Percentiles rank a stretch among this genome's conserved stretches.
Evolutionary conservation across 2,888 invertebrate species (phyloP).

Genomic region (Rutpela maculata): DNA sequence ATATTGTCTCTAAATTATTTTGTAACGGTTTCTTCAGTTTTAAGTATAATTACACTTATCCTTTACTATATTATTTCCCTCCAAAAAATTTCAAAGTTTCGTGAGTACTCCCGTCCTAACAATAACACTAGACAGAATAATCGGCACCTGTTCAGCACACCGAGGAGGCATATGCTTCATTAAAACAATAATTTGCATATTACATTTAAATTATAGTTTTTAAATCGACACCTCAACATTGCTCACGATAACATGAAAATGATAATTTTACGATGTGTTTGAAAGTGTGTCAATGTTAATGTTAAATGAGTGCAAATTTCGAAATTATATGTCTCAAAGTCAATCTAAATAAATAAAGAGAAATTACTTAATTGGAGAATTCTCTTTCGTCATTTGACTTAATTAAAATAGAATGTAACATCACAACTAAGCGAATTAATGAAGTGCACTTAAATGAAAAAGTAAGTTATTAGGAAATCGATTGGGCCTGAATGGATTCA

Average conservation of each 20-base stretch:
- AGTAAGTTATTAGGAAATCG: too few species aligned
- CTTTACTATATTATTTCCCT: too few species aligned
- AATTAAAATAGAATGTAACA: background rate
- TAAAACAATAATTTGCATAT: conserved; percentile 7
- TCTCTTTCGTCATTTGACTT: background rate
- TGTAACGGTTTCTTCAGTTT: too few species aligned
- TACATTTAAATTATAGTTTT: background rate
- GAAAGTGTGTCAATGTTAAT: conserved; percentile 60
- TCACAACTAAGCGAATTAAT: too few species aligned
- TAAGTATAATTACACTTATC: too few species aligned
- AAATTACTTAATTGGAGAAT: background rate
- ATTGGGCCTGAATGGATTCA: too few species aligned
- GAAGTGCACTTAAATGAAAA: too few species aligned
- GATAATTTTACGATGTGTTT: conserved; percentile 52
- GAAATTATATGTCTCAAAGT: conserved; percentile 41
- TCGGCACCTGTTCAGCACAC: background rate
- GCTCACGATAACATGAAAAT: conserved; percentile 15
- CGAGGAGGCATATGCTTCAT: background rate
- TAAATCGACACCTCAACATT: background rate
- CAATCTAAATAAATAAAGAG: conserved; percentile 4
- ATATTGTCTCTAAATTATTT: too few species aligned
- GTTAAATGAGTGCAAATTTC: conserved; percentile 55
- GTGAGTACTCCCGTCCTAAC: too few species aligned
- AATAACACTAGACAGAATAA: too few species aligned
- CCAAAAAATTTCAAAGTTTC: too few species aligned